Evolutionary conservation across 2,797 vertebrate species (phyloP).

Genomic region (Coregonus sp.): DNA sequence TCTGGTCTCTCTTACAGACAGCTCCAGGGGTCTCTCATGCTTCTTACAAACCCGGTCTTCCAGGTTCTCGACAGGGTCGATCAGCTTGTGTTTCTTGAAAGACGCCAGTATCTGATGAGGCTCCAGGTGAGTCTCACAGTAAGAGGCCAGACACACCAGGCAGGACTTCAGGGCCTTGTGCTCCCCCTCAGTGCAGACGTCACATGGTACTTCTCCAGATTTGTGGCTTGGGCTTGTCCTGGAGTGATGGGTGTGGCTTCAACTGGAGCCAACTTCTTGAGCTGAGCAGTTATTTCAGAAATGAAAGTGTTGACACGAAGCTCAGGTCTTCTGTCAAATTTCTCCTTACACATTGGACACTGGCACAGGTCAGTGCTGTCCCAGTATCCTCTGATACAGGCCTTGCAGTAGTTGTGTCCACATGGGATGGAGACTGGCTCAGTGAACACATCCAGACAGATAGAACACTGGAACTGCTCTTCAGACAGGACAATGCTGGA

Average conservation of each 20-base stretch:
- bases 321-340: constrained; percentile 3
- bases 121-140: not conserved
- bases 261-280: not conserved
- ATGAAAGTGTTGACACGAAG: constrained; percentile 19
- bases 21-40: not conserved
- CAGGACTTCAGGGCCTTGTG: not conserved
- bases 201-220: not conserved
- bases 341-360: constrained; percentile 19
- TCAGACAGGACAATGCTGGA: constrained; percentile 4
- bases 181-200: not conserved
- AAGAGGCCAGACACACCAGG: not conserved
- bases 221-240: not conserved
- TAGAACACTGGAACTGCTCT: constrained; percentile 2
- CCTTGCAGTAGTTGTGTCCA: constrained; percentile 10
- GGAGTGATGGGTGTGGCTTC: not conserved
- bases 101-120: not conserved
- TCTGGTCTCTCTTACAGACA: not conserved
- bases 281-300: constrained; percentile 14
- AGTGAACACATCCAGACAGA: constrained; percentile 14
- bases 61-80: not conserved
- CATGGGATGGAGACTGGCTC: not conserved
- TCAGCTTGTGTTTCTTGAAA: not conserved
- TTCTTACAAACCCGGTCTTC: not conserved
- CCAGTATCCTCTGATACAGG: constrained; percentile 11
- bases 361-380: not conserved